phyloP scores from a whole-genome alignment of 2,113 vertebrate species.

The Abramis brama region DNA sequence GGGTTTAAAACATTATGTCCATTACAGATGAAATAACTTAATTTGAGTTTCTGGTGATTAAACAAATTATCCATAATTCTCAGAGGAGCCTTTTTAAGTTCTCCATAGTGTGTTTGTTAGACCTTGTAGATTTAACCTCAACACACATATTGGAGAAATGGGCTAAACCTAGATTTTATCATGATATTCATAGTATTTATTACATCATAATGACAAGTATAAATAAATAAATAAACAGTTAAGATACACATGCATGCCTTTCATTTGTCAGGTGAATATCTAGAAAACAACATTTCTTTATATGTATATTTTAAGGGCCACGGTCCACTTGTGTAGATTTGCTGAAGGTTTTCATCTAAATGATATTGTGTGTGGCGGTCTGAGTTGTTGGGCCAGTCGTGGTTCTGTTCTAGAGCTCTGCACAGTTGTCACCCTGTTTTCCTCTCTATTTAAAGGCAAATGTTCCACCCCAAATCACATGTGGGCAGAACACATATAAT shows the following conservation, averaged over 20 bases:
- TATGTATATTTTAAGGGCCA: background rate
- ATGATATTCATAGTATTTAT: background rate
- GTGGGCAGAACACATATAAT: conserved; percentile 42
- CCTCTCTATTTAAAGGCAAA: conserved; percentile 36
- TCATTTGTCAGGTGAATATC: background rate
- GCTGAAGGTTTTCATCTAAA: background rate
- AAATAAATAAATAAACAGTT: background rate
- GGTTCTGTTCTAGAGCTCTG: conserved; percentile 17
- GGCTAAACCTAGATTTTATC: no score
- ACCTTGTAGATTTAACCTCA: no score
- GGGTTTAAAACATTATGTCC: no score
- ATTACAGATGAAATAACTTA: no score
- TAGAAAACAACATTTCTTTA: background rate
- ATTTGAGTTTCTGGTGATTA: no score
- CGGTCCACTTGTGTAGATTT: background rate
- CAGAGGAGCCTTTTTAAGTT: no score
- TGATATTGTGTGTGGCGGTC: conserved; percentile 7
- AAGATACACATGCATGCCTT: background rate
- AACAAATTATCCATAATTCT: no score
- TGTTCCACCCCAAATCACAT: conserved; percentile 33
- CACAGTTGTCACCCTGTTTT: conserved; percentile 19
- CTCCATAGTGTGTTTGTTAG: no score
- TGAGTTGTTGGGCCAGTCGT: background rate
- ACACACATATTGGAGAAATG: no score
- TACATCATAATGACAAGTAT: background rate